Evolutionary conservation across 2,113 vertebrate species (phyloP).

Genomic region (Setophaga coronata): DNA sequence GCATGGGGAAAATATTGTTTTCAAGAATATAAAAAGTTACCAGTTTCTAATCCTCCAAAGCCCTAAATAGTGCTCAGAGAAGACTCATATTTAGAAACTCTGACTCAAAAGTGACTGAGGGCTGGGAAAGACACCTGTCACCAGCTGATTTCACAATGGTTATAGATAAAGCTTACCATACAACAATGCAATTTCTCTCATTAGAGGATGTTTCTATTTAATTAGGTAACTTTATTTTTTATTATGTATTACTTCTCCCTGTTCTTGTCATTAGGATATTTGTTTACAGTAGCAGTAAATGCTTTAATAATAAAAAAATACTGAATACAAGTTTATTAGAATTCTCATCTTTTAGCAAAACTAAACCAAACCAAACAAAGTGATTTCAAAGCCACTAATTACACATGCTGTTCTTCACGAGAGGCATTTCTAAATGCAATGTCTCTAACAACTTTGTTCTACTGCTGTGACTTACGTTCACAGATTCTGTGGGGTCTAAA

Average conservation of each 20-base stretch:
- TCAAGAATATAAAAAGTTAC: neutral
- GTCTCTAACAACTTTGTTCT: constrained; percentile 32
- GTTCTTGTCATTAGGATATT: neutral
- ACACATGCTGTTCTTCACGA: neutral
- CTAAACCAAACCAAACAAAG: neutral
- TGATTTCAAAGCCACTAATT: neutral
- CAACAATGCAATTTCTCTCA: neutral
- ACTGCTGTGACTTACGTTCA: neutral
- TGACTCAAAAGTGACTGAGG: neutral
- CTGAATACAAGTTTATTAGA: neutral
- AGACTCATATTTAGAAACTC: neutral
- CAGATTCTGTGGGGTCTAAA: constrained; percentile 40
- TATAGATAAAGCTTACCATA: neutral
- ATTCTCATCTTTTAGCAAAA: neutral
- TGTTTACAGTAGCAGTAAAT: neutral
- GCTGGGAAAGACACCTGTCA: neutral
- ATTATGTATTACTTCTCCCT: neutral
- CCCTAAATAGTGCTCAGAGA: neutral
- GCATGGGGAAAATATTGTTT: rapidly evolving
- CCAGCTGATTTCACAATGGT: neutral
- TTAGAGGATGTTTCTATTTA: constrained; percentile 6
- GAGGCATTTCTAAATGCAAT: neutral
- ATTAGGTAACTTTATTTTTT: neutral
- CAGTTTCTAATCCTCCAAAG: neutral
- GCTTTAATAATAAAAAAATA: neutral